Conservation (phyloP, 1,140 invertebrate species). For the Anastatus disparis region DNA sequence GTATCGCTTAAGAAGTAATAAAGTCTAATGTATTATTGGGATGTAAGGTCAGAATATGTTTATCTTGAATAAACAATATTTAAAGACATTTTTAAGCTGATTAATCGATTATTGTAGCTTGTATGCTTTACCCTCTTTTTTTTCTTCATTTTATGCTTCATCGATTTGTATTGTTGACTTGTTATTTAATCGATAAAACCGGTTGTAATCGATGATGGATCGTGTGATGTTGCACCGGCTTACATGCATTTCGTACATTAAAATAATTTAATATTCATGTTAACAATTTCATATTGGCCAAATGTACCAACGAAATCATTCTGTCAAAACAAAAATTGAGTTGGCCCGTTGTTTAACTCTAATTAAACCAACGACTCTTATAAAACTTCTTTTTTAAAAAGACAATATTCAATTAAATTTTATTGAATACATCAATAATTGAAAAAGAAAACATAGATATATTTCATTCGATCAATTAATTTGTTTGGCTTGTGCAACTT, state of each 20-base stretch:
- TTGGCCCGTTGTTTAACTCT: not conserved
- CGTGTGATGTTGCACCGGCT: not conserved
- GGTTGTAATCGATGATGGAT: constrained; percentile 29
- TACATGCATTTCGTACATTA: not conserved
- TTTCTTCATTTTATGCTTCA: too few relatives aligned
- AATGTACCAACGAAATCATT: not conserved
- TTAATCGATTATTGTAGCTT: constrained; percentile 15
- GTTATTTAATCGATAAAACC: constrained; percentile 4
- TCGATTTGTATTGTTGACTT: constrained; percentile 12
- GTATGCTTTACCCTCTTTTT: too few relatives aligned
- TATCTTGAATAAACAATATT: not conserved
- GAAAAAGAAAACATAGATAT: too few relatives aligned
- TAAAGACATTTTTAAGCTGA: constrained; percentile 13
- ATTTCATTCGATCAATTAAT: too few relatives aligned
- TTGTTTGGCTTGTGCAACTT: too few relatives aligned
- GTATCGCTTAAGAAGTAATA: constrained; percentile 1
- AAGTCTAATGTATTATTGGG: not conserved
- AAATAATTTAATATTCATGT: constrained; percentile 29
- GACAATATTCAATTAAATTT: too few relatives aligned
- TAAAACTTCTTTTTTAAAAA: not conserved
- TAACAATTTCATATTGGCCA: constrained; percentile 18
- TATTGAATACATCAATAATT: too few relatives aligned
- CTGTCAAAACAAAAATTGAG: constrained; percentile 1
- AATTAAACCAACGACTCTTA: not conserved
- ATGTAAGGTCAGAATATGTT: not conserved